Evolutionary conservation across 2,888 invertebrate species (phyloP), one percentile per base, ranked within the genome.

Genomic region (Patella ulyssiponensis): DNA sequence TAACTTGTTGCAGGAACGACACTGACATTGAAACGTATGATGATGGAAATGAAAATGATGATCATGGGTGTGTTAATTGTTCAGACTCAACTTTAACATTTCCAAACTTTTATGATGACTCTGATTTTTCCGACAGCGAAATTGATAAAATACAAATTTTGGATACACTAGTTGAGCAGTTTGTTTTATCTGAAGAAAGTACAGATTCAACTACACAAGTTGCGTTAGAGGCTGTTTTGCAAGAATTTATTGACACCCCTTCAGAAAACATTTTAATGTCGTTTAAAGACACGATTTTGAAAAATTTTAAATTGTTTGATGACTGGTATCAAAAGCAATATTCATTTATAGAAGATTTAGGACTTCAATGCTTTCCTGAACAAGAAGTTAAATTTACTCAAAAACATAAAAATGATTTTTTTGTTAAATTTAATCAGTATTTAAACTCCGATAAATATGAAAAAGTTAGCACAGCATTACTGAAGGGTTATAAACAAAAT

Each of bases 101-200:
- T 27, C 27, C 27, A 27, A 27, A 27, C 27, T 27, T 27, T 23
- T n/a, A 70, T 5, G 52, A 27, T 70, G 75, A 75, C 23, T 75
- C 75, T 69, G 75, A 75, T 75, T 75, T 74, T 58, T 74, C 75
- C 17, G 70, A 70, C 23, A 75, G 54, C 69, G 70, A 75, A 75
- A 70, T 75, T 70, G 70, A 70, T 20, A 70, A 52, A 27, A 33
- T 75, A 23, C 53, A 75, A 70, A 27, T 27, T 27, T 27, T 27
- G 27, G 27, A 27, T 27, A 27, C 27, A 27, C 33, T 58, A 69
- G 14, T 69, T 33, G 75, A 75, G 27, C 56, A 54, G 51, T 53
- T n/a, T 17, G 69, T 69, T 51, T 69, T 23, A 12, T 44, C 51
- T 33, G 58, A 56, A 71, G 23, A 70, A 54, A 56, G 51, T 56